Base-by-base conservation (phyloP, 2,888 invertebrate species). In the Drepanosiphum platanoidis region DNA sequence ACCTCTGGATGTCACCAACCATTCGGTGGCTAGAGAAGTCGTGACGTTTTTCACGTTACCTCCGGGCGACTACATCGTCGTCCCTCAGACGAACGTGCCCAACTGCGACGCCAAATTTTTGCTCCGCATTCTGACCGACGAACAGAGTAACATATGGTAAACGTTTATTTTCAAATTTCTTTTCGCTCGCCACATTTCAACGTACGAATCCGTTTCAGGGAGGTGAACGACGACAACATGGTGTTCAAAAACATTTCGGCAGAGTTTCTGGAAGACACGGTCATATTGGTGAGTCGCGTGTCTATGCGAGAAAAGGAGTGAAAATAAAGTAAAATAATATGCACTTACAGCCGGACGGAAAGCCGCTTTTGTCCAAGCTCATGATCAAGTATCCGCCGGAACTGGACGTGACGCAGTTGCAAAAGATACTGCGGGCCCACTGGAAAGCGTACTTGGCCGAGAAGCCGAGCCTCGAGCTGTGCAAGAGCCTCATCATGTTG, bases 221-320 rank as follows among this genome's bases (percentile, higher is more conserved):
- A 94, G 91, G 93, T 93, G 86, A 94, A 94, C 89, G 94, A 94
- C 88, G 94, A 94, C 89, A 94, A 94, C 89, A 91, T 93, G 91
- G 91, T 94, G 74, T 92, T 93, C 87, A 91, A 93, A 87, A 93
- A 93, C 89, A 91, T 93, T 87, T 91, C 92, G 2, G 89, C 92
- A 3, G 93, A 93, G 88, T 91, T 92, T 88, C 90, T 91, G 88
- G 93, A 92, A 87, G 93, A 93, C 88, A 90, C 91, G 74, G 89
- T 91, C 4, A 89, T 92, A 87, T 90, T 92, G 89, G 93, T 93
- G 89, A 90, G 90, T 89, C 64, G 68, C 32, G 11, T 30, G 1
- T 0, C 3, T 9, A 7, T 5, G n/a, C 13, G 42, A 3, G n/a
- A n/a, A n/a, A n/a, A n/a, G n/a, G n/a, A n/a, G n/a, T n/a, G n/a